These are phyloP conservation scores for Macropus fuliginosus DNA, from an alignment of 2,797 vertebrate species.

Conservation along the genomic window DNA sequence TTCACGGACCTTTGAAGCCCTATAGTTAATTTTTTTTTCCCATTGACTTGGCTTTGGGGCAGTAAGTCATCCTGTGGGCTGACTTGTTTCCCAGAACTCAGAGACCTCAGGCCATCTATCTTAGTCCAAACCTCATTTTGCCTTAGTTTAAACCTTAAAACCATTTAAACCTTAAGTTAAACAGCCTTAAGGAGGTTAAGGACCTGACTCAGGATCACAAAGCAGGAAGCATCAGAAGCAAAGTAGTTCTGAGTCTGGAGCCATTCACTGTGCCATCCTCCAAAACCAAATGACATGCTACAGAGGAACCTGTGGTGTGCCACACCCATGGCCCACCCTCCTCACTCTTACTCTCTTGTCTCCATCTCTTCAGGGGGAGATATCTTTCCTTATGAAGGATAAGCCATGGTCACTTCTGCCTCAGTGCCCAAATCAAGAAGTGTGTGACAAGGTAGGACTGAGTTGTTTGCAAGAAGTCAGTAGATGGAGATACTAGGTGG, in stretches of 20 bases:
- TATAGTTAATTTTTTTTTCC: neutral
- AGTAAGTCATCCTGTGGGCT: neutral
- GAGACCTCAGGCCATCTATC: too few species aligned
- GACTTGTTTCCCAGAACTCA: too few species aligned
- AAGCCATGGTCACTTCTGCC: rapidly evolving
- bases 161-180: neutral
- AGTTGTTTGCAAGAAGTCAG: neutral
- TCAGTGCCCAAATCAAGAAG: neutral
- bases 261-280: neutral
- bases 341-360: neutral
- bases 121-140: neutral
- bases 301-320: neutral
- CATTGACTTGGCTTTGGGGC: neutral
- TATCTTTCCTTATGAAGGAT: neutral
- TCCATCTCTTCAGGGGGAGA: neutral
- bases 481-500: neutral
- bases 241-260: neutral
- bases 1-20: too few species aligned
- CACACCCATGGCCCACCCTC: neutral
- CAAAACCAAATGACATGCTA: neutral
- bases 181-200: neutral
- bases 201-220: neutral
- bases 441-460: neutral
- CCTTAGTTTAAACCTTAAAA: neutral
- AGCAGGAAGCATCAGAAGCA: neutral